Conservation (phyloP, 2,888 invertebrate genomes). For the Metallyticus violacea region DNA sequence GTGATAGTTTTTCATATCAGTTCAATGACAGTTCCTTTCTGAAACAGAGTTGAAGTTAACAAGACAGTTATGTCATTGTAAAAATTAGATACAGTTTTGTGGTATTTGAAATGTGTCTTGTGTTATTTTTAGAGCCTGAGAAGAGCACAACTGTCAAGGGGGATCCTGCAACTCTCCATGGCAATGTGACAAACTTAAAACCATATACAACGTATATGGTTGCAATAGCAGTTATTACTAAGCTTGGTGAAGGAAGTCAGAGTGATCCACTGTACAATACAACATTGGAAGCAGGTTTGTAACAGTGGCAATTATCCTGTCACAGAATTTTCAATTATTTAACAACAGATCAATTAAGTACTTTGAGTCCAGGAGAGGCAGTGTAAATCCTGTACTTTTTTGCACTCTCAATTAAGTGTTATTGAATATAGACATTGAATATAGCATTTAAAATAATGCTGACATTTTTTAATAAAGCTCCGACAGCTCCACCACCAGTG, state of each 20-base stretch:
- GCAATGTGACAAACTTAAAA: constrained; percentile 52
- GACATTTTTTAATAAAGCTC: constrained; percentile 46
- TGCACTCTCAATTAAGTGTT: not conserved
- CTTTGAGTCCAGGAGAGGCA: not conserved
- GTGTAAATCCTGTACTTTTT: too few relatives aligned
- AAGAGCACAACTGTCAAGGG: constrained; percentile 41
- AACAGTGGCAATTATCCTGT: not conserved
- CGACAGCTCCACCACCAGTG: constrained; percentile 58
- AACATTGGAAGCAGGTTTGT: constrained; percentile 66
- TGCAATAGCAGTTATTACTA: constrained; percentile 61
- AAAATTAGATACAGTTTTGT: too few relatives aligned
- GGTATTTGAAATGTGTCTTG: too few relatives aligned
- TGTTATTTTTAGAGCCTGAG: not conserved
- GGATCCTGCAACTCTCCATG: constrained; percentile 25
- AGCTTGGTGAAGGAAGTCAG: constrained; percentile 48
- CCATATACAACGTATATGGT: constrained; percentile 76
- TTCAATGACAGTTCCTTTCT: too few relatives aligned
- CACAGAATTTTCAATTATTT: not conserved
- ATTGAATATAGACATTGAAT: not conserved
- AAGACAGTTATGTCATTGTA: too few relatives aligned
- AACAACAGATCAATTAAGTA: not conserved
- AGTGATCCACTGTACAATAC: constrained; percentile 63
- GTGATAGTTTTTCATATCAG: too few relatives aligned
- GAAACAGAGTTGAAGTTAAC: too few relatives aligned
- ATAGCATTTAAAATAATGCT: not conserved